Conservation (phyloP, 2,113 vertebrate species). For the Cebus imitator region DNA sequence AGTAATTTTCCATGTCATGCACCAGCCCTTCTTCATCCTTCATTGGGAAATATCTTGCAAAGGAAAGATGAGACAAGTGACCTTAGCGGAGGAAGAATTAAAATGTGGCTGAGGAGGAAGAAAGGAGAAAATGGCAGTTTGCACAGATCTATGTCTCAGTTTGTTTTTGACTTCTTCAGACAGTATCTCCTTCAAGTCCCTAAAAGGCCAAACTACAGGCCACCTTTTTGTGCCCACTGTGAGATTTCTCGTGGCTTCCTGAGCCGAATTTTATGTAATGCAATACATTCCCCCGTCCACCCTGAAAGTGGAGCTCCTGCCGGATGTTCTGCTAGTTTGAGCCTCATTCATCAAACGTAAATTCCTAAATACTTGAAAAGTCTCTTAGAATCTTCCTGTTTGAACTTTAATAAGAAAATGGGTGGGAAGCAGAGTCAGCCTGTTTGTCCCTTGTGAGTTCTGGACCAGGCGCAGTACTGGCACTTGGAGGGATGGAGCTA, state of each 20-base stretch:
- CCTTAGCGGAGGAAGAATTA: neutral
- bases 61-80: neutral
- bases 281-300: neutral
- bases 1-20: neutral
- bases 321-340: fast-evolving
- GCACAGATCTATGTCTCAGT: fast-evolving
- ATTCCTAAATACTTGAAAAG: neutral
- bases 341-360: neutral
- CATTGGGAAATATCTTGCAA: neutral
- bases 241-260: neutral
- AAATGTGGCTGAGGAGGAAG: neutral
- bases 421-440: too few species aligned
- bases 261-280: neutral
- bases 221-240: fast-evolving
- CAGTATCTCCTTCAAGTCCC: neutral
- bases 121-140: fast-evolving
- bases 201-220: too few species aligned
- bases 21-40: neutral
- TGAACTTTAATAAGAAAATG: neutral
- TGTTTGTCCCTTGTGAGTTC: neutral
- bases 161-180: neutral
- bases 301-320: neutral
- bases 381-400: neutral
- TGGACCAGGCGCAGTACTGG: fast-evolving
- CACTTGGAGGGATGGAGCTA: too few species aligned